Percentiles rank a stretch among this genome's conserved stretches.
Conservation (phyloP, 1,140 invertebrate genomes). For the Nilaparvata lugens region DNA sequence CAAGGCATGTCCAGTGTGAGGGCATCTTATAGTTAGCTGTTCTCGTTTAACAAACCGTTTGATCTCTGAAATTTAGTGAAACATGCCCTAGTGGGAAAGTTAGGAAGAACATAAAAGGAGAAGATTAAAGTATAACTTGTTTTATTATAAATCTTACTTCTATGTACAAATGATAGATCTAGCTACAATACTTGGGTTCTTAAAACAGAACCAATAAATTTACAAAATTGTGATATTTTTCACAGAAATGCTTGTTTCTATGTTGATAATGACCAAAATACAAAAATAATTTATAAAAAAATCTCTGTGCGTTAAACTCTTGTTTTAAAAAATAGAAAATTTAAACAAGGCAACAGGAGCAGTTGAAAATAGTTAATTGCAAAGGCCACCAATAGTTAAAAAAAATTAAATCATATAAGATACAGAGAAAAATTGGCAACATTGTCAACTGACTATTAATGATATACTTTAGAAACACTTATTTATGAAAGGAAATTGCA, state of each 20-base stretch:
- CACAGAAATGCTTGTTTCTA: neutral
- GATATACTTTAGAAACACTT: neutral
- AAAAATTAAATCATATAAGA: neutral
- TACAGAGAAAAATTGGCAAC: slow-evolving; percentile 14
- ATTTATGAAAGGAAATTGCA: no score
- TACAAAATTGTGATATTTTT: neutral
- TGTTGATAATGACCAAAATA: neutral
- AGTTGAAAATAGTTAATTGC: slow-evolving; percentile 13
- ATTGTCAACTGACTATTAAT: slow-evolving; percentile 11
- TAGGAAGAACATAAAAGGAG: no score
- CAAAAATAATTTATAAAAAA: slow-evolving; percentile 5
- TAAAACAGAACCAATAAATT: slow-evolving; percentile 1
- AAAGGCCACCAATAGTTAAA: slow-evolving; percentile 13
- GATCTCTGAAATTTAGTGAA: no score
- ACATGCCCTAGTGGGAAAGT: no score
- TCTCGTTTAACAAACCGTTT: no score
- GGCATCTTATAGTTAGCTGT: no score
- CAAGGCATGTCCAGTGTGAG: no score
- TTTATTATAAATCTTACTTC: no score
- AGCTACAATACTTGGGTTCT: neutral
- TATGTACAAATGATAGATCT: no score
- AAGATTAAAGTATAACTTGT: no score
- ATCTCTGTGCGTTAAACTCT: neutral
- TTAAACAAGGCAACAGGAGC: neutral
- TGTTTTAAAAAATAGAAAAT: neutral